Percentiles rank a stretch among this genome's conserved stretches.
phyloP scores from a whole-genome alignment of 2,797 vertebrate genomes.

The Trematomus bernacchii region DNA sequence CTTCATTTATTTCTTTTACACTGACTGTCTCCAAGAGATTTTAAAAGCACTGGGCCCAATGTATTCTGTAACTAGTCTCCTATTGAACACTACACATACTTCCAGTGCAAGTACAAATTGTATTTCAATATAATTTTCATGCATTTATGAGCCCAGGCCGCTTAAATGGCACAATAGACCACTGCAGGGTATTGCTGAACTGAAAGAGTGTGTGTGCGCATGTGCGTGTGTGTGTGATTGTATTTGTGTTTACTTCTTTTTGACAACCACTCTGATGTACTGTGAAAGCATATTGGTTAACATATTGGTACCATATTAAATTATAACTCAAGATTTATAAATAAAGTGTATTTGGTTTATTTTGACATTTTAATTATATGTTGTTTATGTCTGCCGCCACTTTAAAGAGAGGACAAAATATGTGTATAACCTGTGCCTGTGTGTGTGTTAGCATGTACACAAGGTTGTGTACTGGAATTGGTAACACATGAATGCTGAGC shows the following conservation, averaged over 20 bases:
- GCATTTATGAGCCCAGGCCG: slow-evolving; percentile 65
- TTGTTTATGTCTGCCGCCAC: slow-evolving; percentile 27
- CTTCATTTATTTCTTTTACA: slow-evolving; percentile 41
- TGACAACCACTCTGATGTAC: slow-evolving; percentile 94
- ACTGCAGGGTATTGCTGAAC: slow-evolving; percentile 74
- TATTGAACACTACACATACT: slow-evolving; percentile 31
- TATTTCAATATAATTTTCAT: slow-evolving; percentile 40
- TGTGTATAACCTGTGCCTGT: neutral
- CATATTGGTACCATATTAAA: slow-evolving; percentile 90
- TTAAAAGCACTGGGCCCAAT: slow-evolving; percentile 33
- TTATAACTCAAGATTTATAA: slow-evolving; percentile 97
- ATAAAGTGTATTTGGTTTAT: slow-evolving; percentile 83
- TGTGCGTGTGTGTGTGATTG: slow-evolving; percentile 47
- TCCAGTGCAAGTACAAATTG: slow-evolving; percentile 39
- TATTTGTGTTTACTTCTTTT: slow-evolving; percentile 92
- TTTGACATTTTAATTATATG: slow-evolving; percentile 51
- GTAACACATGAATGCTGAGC: neutral
- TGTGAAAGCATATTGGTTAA: slow-evolving; percentile 89
- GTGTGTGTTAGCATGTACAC: too few species aligned
- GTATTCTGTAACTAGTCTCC: slow-evolving; percentile 17
- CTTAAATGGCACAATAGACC: slow-evolving; percentile 66
- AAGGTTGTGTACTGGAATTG: neutral
- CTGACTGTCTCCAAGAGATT: slow-evolving; percentile 57
- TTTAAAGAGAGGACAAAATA: neutral
- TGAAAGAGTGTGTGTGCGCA: slow-evolving; percentile 42